phyloP scores from a whole-genome alignment of 2,113 vertebrate genomes.

The Plectropomus leopardus region DNA sequence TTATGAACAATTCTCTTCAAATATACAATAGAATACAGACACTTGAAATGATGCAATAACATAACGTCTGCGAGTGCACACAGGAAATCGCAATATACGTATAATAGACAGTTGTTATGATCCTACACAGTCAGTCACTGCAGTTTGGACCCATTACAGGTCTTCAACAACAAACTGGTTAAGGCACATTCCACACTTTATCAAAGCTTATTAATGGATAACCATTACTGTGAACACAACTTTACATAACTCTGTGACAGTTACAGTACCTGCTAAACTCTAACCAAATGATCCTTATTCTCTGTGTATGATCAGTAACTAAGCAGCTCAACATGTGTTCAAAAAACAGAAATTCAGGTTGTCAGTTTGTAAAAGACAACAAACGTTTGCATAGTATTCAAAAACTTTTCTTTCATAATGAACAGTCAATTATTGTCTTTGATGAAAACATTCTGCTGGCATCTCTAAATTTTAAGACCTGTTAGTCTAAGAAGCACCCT shows the following conservation, averaged over 20 bases:
- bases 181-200: background rate
- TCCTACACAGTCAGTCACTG: background rate
- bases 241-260: constrained; percentile 8
- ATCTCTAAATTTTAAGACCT: background rate
- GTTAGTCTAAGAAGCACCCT: background rate
- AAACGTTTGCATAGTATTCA: background rate
- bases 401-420: background rate
- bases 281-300: background rate
- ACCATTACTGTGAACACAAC: background rate
- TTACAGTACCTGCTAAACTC: background rate
- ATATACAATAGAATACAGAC: constrained; percentile 21
- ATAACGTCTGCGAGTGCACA: constrained; percentile 1
- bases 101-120: background rate
- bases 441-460: background rate
- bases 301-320: background rate
- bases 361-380: background rate
- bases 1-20: constrained; percentile 30
- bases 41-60: background rate
- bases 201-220: constrained; percentile 15
- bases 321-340: background rate
- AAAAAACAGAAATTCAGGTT: background rate
- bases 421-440: too few relatives aligned
- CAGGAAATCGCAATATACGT: background rate
- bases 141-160: background rate
- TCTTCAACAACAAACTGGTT: background rate